These are phyloP conservation scores for Sussaba pulchella DNA, from an alignment of 2,888 invertebrate species.

Conservation along the genomic window DNA sequence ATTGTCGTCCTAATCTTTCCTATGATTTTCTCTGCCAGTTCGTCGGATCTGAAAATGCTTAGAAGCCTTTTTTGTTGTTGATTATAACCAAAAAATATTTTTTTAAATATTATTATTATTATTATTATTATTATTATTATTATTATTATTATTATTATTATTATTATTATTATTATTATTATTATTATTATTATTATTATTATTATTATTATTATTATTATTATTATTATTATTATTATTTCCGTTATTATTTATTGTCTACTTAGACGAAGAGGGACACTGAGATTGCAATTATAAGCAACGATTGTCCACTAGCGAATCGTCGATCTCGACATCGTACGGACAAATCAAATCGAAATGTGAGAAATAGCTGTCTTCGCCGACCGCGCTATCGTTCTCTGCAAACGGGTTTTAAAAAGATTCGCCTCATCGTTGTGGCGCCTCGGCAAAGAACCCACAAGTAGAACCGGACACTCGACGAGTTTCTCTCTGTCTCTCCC, in stretches of 20 bases:
- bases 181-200: too few species aligned
- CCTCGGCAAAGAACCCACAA: slow-evolving; percentile 40
- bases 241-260: neutral
- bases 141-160: too few species aligned
- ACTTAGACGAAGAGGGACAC: neutral
- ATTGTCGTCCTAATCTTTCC: too few species aligned
- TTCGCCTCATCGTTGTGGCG: slow-evolving; percentile 40
- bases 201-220: too few species aligned
- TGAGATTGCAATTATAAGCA: slow-evolving; percentile 61
- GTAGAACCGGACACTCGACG: slow-evolving; percentile 56
- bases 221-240: neutral
- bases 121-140: too few species aligned
- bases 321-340: slow-evolving; percentile 19
- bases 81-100: too few species aligned
- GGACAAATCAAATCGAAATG: slow-evolving; percentile 52
- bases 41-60: too few species aligned
- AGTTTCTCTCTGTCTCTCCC: slow-evolving; percentile 34
- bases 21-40: too few species aligned
- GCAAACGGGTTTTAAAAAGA: slow-evolving; percentile 66
- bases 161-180: too few species aligned
- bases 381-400: slow-evolving; percentile 56
- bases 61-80: too few species aligned
- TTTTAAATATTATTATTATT: too few species aligned
- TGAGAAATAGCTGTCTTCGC: slow-evolving; percentile 61
- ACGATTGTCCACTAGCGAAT: slow-evolving; percentile 50